Evolutionary conservation across 2,113 vertebrate genomes (phyloP).

Genomic region (Dasypus novemcinctus): DNA sequence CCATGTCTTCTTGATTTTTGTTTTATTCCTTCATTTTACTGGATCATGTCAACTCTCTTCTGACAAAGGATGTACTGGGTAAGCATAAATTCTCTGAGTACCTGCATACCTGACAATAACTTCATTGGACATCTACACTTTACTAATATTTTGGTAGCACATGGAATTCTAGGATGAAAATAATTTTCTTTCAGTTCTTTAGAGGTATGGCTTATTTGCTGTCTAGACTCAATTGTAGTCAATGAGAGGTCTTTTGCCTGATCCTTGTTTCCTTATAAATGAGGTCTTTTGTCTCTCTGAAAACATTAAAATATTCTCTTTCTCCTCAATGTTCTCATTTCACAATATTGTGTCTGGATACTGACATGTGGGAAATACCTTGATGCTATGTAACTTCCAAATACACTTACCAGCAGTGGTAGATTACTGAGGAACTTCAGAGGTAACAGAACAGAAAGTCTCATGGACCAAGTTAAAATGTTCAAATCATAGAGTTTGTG

Average conservation of each 20-base stretch:
- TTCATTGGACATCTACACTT: not conserved
- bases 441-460: not conserved
- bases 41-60: not conserved
- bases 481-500: not conserved
- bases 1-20: not conserved
- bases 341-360: not conserved
- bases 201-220: not conserved
- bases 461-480: not conserved
- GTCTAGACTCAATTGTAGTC: not conserved
- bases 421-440: not conserved
- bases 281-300: constrained; percentile 15
- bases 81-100: not conserved
- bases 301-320: not conserved
- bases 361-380: not conserved
- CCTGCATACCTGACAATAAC: not conserved
- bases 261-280: not conserved
- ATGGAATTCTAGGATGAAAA: not conserved
- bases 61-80: not conserved
- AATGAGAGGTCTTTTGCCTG: not conserved
- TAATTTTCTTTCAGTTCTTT: not conserved
- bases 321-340: not conserved
- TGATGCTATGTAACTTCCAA: not conserved
- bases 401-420: not conserved
- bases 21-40: not conserved
- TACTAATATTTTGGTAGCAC: not conserved